phyloP scores from a whole-genome alignment of 2,113 vertebrate species.

The Pedionomus torquatus region DNA sequence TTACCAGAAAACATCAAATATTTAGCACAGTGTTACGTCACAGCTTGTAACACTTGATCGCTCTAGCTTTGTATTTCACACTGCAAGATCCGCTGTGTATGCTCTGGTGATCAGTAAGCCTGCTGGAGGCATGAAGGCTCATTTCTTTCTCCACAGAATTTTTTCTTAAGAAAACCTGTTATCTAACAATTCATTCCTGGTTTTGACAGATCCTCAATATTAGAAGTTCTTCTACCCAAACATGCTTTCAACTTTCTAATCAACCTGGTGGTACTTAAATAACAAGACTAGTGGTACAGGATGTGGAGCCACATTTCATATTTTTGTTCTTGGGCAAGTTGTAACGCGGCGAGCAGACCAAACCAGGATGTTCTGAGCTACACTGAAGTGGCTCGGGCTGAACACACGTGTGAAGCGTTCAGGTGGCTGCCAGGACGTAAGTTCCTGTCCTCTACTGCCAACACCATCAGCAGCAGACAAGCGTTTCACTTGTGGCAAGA shows the following conservation, averaged over 20 bases:
- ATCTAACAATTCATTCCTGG: background rate
- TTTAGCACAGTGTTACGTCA: background rate
- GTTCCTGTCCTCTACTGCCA: background rate
- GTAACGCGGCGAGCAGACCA: background rate
- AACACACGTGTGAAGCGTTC: background rate
- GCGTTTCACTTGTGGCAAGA: rapidly evolving
- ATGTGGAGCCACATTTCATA: background rate
- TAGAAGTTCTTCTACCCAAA: background rate
- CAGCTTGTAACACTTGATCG: background rate
- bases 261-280: background rate
- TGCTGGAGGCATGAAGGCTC: background rate
- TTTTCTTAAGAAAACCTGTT: background rate
- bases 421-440: background rate
- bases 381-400: background rate
- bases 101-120: background rate
- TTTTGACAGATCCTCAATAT: background rate
- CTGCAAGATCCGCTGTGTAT: background rate
- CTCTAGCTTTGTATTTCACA: background rate
- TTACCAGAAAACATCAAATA: background rate
- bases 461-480: background rate
- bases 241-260: background rate
- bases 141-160: background rate
- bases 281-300: background rate
- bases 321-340: background rate
- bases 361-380: background rate